These are phyloP conservation scores for Grammatotria lemairii DNA, from an alignment of 2,113 vertebrate species.

Conservation along the genomic window DNA sequence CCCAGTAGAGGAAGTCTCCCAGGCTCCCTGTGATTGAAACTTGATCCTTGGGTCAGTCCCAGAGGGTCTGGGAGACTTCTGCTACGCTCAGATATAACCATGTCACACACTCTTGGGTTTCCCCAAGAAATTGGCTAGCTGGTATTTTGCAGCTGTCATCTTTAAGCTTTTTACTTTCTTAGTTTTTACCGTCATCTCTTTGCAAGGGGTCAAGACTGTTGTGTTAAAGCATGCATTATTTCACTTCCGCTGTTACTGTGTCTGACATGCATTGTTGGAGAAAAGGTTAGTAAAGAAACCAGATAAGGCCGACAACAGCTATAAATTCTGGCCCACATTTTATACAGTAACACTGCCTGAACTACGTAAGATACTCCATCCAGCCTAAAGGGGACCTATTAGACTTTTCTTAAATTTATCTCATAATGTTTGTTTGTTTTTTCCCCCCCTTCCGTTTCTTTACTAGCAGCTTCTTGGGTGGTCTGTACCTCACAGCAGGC, in stretches of 20 bases:
- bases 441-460: neutral
- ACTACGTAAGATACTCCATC: neutral
- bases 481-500: neutral
- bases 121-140: neutral
- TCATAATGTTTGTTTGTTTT: neutral
- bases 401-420: neutral
- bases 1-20: slow-evolving; percentile 26
- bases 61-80: neutral
- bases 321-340: neutral
- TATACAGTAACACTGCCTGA: neutral
- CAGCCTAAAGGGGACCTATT: neutral
- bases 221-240: neutral
- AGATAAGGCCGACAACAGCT: neutral
- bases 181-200: neutral
- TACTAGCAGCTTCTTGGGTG: neutral
- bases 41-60: neutral
- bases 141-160: neutral
- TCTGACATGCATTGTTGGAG: neutral
- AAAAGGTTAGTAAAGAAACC: neutral
- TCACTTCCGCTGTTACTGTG: neutral
- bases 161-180: neutral
- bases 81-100: neutral
- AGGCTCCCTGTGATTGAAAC: slow-evolving; percentile 26
- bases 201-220: neutral
- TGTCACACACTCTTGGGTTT: neutral